Conservation (phyloP, 2,113 vertebrate species). For the Lasiurus cinereus region DNA sequence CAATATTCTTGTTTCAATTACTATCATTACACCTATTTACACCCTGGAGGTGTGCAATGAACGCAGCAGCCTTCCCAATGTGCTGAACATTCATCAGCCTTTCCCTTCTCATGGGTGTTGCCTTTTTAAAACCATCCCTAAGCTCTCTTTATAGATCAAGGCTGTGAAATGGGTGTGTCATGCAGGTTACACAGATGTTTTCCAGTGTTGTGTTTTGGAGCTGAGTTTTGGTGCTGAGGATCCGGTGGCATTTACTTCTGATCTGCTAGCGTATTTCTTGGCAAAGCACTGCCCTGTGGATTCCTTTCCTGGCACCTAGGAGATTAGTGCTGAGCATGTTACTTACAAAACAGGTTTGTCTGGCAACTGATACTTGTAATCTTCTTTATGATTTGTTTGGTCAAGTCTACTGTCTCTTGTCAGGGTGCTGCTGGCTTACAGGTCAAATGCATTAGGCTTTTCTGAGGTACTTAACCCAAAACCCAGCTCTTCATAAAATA, state of each 20-base stretch:
- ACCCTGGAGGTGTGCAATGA: rapidly evolving
- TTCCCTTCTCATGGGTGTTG: not conserved
- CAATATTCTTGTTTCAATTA: not conserved
- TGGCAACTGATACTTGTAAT: not conserved
- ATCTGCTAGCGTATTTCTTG: not conserved
- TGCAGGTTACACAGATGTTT: not conserved
- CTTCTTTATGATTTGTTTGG: conserved; percentile 3
- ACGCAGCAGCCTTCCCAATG: rapidly evolving
- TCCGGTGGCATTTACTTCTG: not conserved
- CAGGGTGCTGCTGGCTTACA: not conserved
- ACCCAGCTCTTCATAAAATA: not conserved
- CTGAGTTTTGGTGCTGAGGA: not conserved
- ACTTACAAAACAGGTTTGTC: conserved; percentile 63
- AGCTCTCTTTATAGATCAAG: not conserved
- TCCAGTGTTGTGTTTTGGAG: not conserved
- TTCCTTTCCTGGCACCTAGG: not conserved
- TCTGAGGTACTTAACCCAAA: not conserved
- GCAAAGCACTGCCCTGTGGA: not conserved
- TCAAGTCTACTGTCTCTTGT: not conserved
- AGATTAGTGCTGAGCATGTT: not conserved
- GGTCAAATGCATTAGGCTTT: not conserved
- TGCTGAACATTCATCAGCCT: not conserved
- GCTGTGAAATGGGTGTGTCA: rapidly evolving
- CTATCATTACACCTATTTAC: not conserved
- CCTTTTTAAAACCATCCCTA: not conserved